Evolutionary conservation across 1,140 invertebrate genomes (phyloP).

Genomic region (Hycleus phaleratus): DNA sequence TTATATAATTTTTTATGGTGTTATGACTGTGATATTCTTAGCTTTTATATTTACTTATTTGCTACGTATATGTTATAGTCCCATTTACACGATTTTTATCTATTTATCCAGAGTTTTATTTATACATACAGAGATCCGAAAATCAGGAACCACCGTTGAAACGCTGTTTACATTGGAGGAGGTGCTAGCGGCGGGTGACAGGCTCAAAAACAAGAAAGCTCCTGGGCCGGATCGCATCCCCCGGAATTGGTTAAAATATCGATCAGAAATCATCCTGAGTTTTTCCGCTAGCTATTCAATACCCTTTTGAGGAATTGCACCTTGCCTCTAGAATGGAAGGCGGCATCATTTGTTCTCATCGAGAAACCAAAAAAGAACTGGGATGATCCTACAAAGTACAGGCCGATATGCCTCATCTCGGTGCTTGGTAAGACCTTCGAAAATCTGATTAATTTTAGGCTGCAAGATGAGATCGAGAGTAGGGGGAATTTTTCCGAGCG

Average conservation of each 20-base stretch:
- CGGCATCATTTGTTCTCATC: background rate
- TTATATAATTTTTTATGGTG: too few relatives aligned
- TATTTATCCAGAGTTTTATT: too few relatives aligned
- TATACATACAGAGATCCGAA: too few relatives aligned
- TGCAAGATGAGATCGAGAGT: background rate
- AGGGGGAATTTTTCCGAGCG: too few relatives aligned
- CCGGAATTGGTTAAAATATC: background rate
- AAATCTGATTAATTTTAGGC: background rate
- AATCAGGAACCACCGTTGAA: too few relatives aligned
- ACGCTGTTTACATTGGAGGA: background rate
- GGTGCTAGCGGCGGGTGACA: background rate
- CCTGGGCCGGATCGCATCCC: conserved; percentile 6
- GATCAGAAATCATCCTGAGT: background rate
- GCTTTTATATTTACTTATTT: too few relatives aligned
- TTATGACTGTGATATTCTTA: too few relatives aligned
- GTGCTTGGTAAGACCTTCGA: conserved; percentile 1
- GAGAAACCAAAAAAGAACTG: too few relatives aligned
- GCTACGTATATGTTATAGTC: too few relatives aligned
- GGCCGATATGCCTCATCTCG: conserved; percentile 4
- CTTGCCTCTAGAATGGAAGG: background rate
- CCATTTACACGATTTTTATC: too few relatives aligned
- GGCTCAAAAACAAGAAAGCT: conserved; percentile 4
- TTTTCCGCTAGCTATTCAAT: background rate
- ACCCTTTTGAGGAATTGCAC: background rate
- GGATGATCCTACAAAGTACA: background rate